A percentile compares a stretch with the other conserved stretches of the same genome.
Evolutionary conservation across 2,113 vertebrate genomes (phyloP).

Genomic region (Catharus fuscescens): DNA sequence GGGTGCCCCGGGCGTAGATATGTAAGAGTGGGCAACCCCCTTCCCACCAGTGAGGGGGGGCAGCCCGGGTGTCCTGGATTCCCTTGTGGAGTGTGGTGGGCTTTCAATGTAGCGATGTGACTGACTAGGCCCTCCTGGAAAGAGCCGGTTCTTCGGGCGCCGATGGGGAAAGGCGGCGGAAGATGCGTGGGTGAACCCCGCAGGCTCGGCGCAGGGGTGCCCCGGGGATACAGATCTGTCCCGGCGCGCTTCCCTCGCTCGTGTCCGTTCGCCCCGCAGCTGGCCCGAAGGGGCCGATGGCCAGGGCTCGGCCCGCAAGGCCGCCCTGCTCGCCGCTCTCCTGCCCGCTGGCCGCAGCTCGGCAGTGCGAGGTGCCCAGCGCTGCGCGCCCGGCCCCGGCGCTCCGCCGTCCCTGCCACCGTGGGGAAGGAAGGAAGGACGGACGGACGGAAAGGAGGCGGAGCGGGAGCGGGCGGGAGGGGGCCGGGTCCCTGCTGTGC

Average conservation of each 20-base stretch:
- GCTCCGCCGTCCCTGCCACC: not conserved
- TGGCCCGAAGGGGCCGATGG: not conserved
- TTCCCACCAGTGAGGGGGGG: fast-evolving
- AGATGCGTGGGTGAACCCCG: fast-evolving
- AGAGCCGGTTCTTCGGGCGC: not conserved
- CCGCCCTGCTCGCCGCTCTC: not conserved
- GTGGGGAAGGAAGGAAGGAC: not conserved
- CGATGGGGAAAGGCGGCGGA: not conserved
- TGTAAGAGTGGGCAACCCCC: not conserved
- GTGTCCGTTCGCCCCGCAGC: not conserved
- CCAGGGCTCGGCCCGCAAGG: not conserved
- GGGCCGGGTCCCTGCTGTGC: conserved; percentile 26
- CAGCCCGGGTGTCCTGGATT: fast-evolving
- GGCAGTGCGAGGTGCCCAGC: not conserved
- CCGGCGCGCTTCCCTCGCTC: not conserved
- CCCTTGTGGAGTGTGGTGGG: fast-evolving
- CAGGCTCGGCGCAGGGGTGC: not conserved
- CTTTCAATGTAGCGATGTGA: fast-evolving
- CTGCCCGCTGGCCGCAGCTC: not conserved
- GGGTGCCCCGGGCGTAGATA: not conserved
- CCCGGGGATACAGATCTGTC: not conserved
- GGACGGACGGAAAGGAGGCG: not conserved
- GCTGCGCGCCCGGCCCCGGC: not conserved
- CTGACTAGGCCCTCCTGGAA: not conserved
- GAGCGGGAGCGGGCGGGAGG: not conserved